Evolutionary conservation across 2,888 invertebrate genomes (phyloP).

Genomic region (Erpobdella octoculata): DNA sequence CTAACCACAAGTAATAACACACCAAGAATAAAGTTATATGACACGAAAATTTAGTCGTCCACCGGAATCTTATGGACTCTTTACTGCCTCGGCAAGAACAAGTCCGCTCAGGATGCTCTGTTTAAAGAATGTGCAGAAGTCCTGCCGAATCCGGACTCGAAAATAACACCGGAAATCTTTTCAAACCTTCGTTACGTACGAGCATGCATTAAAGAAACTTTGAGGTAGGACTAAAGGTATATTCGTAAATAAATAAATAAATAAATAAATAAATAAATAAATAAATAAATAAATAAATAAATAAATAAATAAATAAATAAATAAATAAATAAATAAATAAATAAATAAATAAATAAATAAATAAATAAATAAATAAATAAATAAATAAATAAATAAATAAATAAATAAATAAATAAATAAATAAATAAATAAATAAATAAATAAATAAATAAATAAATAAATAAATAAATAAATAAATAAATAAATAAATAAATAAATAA

Average conservation of each 20-base stretch:
- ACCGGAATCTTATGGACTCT: constrained; percentile 48
- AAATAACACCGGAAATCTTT: constrained; percentile 42
- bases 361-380: background rate
- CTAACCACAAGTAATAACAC: too few species aligned
- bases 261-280: too few species aligned
- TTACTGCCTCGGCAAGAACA: constrained; percentile 47
- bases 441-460: too few species aligned
- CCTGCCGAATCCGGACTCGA: constrained; percentile 37
- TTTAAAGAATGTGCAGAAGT: constrained; percentile 40
- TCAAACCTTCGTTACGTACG: constrained; percentile 44
- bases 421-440: too few species aligned
- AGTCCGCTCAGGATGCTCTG: constrained; percentile 43
- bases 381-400: background rate
- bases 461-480: too few species aligned
- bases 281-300: background rate
- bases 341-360: background rate
- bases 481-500: too few species aligned
- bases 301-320: background rate
- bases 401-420: background rate
- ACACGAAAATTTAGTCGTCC: constrained; percentile 47
- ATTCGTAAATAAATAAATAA: too few species aligned
- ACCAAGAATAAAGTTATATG: too few species aligned
- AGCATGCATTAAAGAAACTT: constrained; percentile 48
- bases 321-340: background rate
- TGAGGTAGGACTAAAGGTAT: constrained; percentile 40